Base-by-base conservation (phyloP, 1,140 invertebrate species). In the Triops cancriformis region DNA sequence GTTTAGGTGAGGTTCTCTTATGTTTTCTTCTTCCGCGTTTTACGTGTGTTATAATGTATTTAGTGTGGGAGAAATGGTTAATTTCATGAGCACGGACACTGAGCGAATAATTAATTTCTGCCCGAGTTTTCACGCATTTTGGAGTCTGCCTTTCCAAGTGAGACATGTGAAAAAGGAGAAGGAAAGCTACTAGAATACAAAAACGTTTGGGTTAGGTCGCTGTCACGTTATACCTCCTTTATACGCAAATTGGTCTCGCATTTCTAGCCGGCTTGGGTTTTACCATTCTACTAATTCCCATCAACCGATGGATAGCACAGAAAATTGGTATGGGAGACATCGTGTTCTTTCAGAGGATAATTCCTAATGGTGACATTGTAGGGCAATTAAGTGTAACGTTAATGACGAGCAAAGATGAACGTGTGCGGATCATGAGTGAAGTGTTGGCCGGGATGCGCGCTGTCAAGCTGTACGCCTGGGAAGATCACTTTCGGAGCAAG, bases 81-180 rank as follows among this genome's bases (percentile, higher is more conserved):
- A 99, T 86, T 95, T 96, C 81, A 97, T 99, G 92, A 98, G 94
- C 41, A 97, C 94, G 1, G 98, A 99, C 84, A 92, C 92, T 0
- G 95, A 98, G 82, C 88, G 97, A 81, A 94, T 99, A 80, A 91
- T 97, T 0, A 98, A 98, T 85, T 94, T 96, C 51, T 97, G 94
- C 86, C 91, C 93, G 0, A 97, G 94, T 85, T 97, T 99, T 85
- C 97, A 99, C 87, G 90, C 94, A 18, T 88, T 98, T 80, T 99
- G 98, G 97, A 97, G 95, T 85, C 92, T 98, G 82, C 97, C 97
- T 27, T 88, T 98, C 82, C 93, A 96, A 87, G 92, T 93, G 84
- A 37, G 2, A 37, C 2, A 37, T 7, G 31, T 7, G 31, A 37
- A 7, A 37, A 37, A 37, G 31, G 31, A 37, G 31, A 37, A 37